Evolutionary conservation across 2,888 invertebrate species (phyloP).

Genomic region (Drosophila borborema): DNA sequence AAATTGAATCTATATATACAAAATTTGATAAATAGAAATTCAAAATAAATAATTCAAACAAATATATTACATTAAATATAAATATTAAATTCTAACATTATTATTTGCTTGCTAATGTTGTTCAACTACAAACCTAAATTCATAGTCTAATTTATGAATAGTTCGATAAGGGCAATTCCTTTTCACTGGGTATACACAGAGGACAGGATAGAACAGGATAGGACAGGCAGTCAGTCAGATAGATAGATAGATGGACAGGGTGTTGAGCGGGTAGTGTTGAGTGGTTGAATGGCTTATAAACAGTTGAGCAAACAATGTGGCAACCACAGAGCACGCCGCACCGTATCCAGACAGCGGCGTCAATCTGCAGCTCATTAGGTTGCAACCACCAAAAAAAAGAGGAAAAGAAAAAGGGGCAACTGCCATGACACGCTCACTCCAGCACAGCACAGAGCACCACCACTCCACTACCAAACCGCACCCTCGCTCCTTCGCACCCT

Average conservation of each 20-base stretch:
- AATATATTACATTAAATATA: too few relatives aligned
- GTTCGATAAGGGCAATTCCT: background rate
- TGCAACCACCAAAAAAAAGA: conserved; percentile 63
- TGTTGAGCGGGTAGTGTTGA: conserved; percentile 39
- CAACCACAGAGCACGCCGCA: conserved; percentile 43
- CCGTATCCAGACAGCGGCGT: conserved; percentile 42
- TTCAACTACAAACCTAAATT: background rate
- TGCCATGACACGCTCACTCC: conserved; percentile 25
- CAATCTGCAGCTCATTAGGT: conserved; percentile 77
- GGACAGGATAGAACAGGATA: background rate
- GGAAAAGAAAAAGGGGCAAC: conserved; percentile 38
- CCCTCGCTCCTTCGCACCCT: conserved; percentile 21
- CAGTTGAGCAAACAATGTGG: conserved; percentile 73
- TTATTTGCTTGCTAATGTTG: background rate
- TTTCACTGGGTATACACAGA: background rate
- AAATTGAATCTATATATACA: too few relatives aligned
- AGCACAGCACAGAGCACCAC: conserved; percentile 19
- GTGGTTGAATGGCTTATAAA: conserved; percentile 72
- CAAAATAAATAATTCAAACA: too few relatives aligned
- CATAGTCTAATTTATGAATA: background rate
- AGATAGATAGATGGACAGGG: background rate
- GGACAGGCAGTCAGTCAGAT: background rate
- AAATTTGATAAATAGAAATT: too few relatives aligned
- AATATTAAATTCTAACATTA: background rate
- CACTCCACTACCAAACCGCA: background rate